phyloP scores from a whole-genome alignment of 2,888 invertebrate species.

The Orthosia cruda region DNA sequence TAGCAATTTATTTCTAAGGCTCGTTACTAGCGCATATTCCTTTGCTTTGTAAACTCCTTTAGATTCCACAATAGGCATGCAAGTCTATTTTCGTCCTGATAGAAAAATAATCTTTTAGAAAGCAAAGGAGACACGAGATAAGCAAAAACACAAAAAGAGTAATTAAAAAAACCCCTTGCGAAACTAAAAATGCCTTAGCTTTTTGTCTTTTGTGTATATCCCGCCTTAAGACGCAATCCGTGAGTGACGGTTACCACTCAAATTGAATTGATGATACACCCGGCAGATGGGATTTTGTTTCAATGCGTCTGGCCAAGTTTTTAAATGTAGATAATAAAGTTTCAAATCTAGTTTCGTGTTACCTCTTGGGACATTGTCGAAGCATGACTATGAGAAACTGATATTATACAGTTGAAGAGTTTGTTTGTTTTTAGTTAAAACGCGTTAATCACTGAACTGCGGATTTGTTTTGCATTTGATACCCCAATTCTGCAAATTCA shows the following conservation, averaged over 20 bases:
- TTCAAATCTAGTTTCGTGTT: conserved; percentile 20
- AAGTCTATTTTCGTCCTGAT: neutral
- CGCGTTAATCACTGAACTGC: no score
- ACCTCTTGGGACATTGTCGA: no score
- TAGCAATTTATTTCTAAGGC: no score
- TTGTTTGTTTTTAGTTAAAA: no score
- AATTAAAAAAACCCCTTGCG: no score
- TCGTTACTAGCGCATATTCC: neutral
- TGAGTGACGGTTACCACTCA: conserved; percentile 40
- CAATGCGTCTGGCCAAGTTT: conserved; percentile 9
- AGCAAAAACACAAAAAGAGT: no score
- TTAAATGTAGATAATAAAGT: conserved; percentile 14
- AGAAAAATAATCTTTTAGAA: neutral
- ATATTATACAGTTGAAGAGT: no score
- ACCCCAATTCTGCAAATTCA: no score
- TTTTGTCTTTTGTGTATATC: neutral
- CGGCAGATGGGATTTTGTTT: conserved; percentile 32
- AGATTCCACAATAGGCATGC: neutral
- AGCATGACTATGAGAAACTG: no score
- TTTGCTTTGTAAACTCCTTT: neutral
- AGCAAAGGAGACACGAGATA: no score
- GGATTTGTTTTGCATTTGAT: no score
- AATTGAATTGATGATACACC: conserved; percentile 24
- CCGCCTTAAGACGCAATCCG: conserved; percentile 12
- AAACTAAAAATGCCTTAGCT: no score